Percentiles rank a stretch among this genome's conserved stretches.
Evolutionary conservation across 2,888 invertebrate genomes (phyloP).

Genomic region (Athalia circularis): DNA sequence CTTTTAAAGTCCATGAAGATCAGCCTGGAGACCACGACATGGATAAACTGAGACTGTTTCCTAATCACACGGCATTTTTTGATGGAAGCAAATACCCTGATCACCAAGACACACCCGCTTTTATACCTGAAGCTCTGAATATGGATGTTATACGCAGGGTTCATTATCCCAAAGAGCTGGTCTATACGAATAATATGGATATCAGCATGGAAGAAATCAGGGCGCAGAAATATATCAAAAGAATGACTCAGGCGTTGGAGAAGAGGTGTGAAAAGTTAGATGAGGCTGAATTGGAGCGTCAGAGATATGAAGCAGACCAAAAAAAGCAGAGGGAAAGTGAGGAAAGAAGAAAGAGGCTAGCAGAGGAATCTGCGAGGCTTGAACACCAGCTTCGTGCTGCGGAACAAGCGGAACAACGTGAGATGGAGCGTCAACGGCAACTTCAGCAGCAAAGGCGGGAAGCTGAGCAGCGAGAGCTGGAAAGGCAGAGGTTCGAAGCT

Average conservation of each 20-base stretch:
- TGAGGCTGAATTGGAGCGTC: slow-evolving; percentile 58
- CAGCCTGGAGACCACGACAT: slow-evolving; percentile 66
- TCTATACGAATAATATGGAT: slow-evolving; percentile 81
- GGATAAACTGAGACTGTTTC: slow-evolving; percentile 65
- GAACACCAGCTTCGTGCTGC: slow-evolving; percentile 49
- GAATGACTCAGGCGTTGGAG: not conserved
- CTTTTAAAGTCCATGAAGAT: slow-evolving; percentile 81
- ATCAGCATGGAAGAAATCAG: slow-evolving; percentile 87
- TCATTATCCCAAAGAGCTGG: slow-evolving; percentile 71
- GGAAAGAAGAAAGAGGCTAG: not conserved
- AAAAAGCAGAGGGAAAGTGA: slow-evolving; percentile 38
- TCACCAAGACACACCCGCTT: slow-evolving; percentile 63
- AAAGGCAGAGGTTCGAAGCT: slow-evolving; percentile 54
- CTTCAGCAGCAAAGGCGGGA: slow-evolving; percentile 58
- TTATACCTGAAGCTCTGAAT: slow-evolving; percentile 63
- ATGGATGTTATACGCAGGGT: slow-evolving; percentile 63
- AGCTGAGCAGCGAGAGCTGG: slow-evolving; percentile 52
- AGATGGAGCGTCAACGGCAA: slow-evolving; percentile 55
- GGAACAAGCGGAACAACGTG: slow-evolving; percentile 55
- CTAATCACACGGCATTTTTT: slow-evolving; percentile 66
- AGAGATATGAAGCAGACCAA: slow-evolving; percentile 60
- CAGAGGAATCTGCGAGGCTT: slow-evolving; percentile 52
- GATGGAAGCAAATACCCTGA: slow-evolving; percentile 67
- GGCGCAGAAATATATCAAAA: slow-evolving; percentile 77
- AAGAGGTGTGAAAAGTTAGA: not conserved